Evolutionary conservation across 2,797 vertebrate species (phyloP), one percentile per base, ranked within the genome.

Genomic region (Rhinoraja longicauda): DNA sequence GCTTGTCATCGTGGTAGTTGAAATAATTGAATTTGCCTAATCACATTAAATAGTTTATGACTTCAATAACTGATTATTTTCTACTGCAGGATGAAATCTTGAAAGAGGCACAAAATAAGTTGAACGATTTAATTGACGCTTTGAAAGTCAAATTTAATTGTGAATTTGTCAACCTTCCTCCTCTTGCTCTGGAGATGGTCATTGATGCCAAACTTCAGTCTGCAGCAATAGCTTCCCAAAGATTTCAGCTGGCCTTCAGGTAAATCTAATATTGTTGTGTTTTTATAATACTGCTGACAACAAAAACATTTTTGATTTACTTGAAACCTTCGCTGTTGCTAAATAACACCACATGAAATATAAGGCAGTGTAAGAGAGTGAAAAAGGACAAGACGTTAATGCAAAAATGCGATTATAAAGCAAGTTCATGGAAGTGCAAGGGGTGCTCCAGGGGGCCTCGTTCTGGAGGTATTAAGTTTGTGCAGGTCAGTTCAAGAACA

Each of bases 171-270:
- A 62, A 0, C 4, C 96, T 94, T 93, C 94, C 94, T 13, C 95
- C 94, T 32, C 95, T 97, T 26, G 97, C 97, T 67, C 91, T 98
- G 93, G 98, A 99, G 95, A 92, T 96, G 64, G 93, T 95, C 21
- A 95, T 96, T 94, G 97, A 97, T 94, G 96, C 95, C 75, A 97
- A 94, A 94, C 97, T 99, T 94, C 96, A 98, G 15, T 96, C 97
- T 94, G 96, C 97, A 82, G 95, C 94, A 36, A 93, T 98, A 72
- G 96, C 95, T 94, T 95, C 97, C 93, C 97, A 98, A 95, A 97
- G 97, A 93, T 96, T 97, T 94, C 95, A 94, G 86, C 94, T 95
- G n/a, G 95, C 97, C 21, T 94, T 95, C 72, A 98, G 98, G 98
- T 97, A 93, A 93, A 93, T 93, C 84, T 92, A 32, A 67, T 70